Evolutionary conservation across 2,113 vertebrate genomes (phyloP).

Genomic region (Semicossyphus pulcher): DNA sequence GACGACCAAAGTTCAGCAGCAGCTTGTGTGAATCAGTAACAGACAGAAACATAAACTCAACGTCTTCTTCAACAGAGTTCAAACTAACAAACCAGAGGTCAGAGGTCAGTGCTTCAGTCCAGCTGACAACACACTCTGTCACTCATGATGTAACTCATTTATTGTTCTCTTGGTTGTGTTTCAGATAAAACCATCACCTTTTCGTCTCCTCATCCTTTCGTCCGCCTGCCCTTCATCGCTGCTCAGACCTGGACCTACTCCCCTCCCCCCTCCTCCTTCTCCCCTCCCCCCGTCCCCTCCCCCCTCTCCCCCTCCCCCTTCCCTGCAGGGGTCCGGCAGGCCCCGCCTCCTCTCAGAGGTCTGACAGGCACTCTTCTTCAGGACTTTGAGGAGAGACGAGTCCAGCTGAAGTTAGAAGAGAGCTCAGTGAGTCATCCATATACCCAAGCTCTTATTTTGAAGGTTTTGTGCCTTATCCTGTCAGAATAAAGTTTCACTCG

Average conservation of each 20-base stretch:
- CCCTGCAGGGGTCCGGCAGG: rapidly evolving
- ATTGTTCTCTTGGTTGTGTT: conserved; percentile 12
- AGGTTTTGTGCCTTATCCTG: neutral
- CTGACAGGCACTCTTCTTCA: conserved; percentile 75
- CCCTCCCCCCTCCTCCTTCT: neutral
- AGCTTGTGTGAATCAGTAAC: conserved; percentile 53
- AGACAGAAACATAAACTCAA: too few species aligned
- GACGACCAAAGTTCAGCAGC: conserved; percentile 45
- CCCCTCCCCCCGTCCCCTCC: neutral
- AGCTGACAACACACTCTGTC: neutral
- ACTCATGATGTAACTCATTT: neutral
- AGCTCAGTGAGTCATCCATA: conserved; percentile 65
- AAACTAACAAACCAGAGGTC: too few species aligned
- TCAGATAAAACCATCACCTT: conserved; percentile 47
- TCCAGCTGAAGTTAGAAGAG: conserved; percentile 74
- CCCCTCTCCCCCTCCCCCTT: neutral
- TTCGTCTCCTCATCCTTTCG: conserved; percentile 2
- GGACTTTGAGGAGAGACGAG: conserved; percentile 73
- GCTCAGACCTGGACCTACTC: conserved; percentile 70
- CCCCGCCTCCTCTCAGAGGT: conserved; percentile 47
- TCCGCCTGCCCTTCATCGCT: conserved; percentile 60
- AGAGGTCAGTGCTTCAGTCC: too few species aligned
- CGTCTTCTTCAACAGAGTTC: too few species aligned
- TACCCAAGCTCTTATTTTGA: neutral
- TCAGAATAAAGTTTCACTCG: neutral